A percentile compares a stretch with the other conserved stretches of the same genome.
Evolutionary conservation across 2,888 invertebrate genomes (phyloP).

Genomic region (Dicyrtoma fusca): DNA sequence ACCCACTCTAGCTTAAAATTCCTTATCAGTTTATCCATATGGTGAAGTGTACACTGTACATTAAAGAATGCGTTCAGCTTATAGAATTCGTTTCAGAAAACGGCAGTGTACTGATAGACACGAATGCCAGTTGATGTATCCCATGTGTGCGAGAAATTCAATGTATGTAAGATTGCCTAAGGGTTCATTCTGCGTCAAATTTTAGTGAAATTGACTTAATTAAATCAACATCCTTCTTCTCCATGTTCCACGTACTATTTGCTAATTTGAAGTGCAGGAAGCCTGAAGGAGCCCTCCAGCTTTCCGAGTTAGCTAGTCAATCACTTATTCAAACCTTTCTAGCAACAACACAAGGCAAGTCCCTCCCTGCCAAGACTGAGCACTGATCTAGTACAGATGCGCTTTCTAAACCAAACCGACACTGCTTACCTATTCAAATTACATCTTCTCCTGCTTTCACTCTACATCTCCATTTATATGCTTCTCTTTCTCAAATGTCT

Average conservation of each 20-base stretch:
- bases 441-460: not conserved
- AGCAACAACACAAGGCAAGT: not conserved
- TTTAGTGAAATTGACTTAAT: constrained; percentile 32
- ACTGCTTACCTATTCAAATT: constrained; percentile 17
- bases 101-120: no score
- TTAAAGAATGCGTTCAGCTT: not conserved
- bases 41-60: not conserved
- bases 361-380: no score
- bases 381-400: no score
- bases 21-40: not conserved
- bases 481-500: not conserved
- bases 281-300: constrained; percentile 27
- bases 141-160: no score
- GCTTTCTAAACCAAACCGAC: constrained; percentile 8
- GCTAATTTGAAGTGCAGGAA: constrained; percentile 30
- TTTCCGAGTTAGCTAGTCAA: constrained; percentile 25
- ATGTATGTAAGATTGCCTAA: not conserved
- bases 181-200: constrained; percentile 31
- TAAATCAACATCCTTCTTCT: constrained; percentile 35
- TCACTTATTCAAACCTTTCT: constrained; percentile 25
- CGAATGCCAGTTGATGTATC: not conserved
- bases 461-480: not conserved
- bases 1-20: no score
- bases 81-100: no score
- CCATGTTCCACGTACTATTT: constrained; percentile 32